These are phyloP conservation scores for Oxyteleia sp. DNA, from an alignment of 2,888 invertebrate species.

Conservation along the genomic window DNA sequence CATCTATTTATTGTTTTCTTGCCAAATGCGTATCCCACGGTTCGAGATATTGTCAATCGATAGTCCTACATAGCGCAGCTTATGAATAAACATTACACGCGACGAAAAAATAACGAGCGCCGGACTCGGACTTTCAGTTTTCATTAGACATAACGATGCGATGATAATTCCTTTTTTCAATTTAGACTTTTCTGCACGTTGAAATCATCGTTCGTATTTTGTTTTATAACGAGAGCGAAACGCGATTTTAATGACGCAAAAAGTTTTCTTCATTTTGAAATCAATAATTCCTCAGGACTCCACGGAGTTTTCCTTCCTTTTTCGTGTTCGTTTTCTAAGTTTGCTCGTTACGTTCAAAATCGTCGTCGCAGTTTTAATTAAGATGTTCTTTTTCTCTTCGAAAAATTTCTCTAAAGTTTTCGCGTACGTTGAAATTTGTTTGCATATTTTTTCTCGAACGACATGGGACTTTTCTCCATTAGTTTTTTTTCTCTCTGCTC, in stretches of 20 bases:
- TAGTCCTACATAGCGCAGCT: neutral
- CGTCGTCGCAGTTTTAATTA: constrained; percentile 34
- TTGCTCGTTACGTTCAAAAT: constrained; percentile 39
- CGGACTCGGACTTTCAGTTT: constrained; percentile 14
- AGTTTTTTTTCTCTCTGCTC: no score
- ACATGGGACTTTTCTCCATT: neutral
- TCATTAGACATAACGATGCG: neutral
- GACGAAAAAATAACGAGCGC: neutral
- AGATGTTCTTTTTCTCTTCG: constrained; percentile 14
- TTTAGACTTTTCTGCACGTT: no score
- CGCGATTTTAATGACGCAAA: constrained; percentile 24
- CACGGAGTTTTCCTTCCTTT: neutral
- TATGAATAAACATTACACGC: constrained; percentile 40
- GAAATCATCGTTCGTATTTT: no score
- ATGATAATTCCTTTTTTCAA: neutral
- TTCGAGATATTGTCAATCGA: constrained; percentile 16
- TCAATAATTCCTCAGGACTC: constrained; percentile 1
- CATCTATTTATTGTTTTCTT: constrained; percentile 31
- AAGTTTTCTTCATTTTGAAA: constrained; percentile 34
- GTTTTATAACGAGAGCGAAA: constrained; percentile 26
- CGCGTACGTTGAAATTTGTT: constrained; percentile 29
- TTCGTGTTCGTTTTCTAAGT: constrained; percentile 10
- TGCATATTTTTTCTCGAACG: neutral
- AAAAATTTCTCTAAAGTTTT: neutral
- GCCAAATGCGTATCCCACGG: constrained; percentile 43